Conservation (phyloP, 2,888 invertebrate genomes). For the Sinhomidia bicolor region DNA sequence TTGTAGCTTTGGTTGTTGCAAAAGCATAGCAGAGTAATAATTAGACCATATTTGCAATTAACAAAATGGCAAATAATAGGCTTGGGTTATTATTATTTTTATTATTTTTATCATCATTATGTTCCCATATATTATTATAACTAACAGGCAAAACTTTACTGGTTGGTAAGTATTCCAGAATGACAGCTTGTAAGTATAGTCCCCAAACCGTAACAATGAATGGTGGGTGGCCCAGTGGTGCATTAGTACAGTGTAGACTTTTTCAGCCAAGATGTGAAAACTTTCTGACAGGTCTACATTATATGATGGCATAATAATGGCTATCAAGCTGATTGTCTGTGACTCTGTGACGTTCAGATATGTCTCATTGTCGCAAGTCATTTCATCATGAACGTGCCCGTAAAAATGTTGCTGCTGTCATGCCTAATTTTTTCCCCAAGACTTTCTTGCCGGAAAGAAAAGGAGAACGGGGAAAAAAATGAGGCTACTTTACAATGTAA, state of each 20-base stretch:
- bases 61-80: neutral
- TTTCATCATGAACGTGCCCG: neutral
- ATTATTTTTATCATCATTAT: too few species aligned
- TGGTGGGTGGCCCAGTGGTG: neutral
- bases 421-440: neutral
- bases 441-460: neutral
- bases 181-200: too few species aligned
- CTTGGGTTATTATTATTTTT: too few species aligned
- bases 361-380: constrained; percentile 29
- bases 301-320: constrained; percentile 20
- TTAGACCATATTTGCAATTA: constrained; percentile 20
- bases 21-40: constrained; percentile 17
- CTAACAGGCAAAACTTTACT: too few species aligned
- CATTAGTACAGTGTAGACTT: neutral
- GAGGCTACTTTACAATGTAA: neutral
- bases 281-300: constrained; percentile 24
- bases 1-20: too few species aligned
- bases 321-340: constrained; percentile 39
- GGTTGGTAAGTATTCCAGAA: too few species aligned
- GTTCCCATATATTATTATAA: too few species aligned
- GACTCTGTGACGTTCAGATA: constrained; percentile 28
- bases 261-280: constrained; percentile 14
- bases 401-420: neutral
- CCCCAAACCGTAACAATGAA: too few species aligned
- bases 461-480: neutral